Base-by-base conservation (phyloP, 1,140 invertebrate species). In the Magallana angulata region DNA sequence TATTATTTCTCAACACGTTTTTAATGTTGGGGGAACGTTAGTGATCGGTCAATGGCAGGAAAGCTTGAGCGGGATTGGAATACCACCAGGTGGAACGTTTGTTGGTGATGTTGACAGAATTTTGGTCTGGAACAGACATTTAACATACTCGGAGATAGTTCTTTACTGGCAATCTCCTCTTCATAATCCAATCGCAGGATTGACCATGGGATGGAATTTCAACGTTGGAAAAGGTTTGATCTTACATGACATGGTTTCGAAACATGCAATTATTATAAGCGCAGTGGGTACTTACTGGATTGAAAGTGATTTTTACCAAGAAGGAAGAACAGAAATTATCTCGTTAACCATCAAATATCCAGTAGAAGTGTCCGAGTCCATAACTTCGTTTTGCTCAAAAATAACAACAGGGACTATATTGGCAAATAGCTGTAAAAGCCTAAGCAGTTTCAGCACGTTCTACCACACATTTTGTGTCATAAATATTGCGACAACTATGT, bases 41-140 rank as follows among this genome's bases (percentile, higher is more conserved):
- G 89, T 86, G 59, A 80, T 91, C 6, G 91, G 90, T 14, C 36
- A 80, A 3, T 91, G 91, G 91, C 87, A 89, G 68, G 76, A 84
- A 18, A 71, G 89, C 18, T 24, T 88, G 7, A 82, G 48, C 18
- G 84, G 36, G 12, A 81, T 48, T n/a, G 86, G 85, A 30, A 36
- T 57, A 36, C 57, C 68, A 62, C 82, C 86, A 60, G 85, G 57
- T 76, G 87, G 88, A 68, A 80, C 14, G 14, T 88, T 88, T 56
- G 30, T 86, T 30, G 90, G 89, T 8, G 36, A 57, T 16, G 81
- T 91, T 68, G 86, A 91, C 11, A 84, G 86, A 57, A 12, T 90
- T 4, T 82, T 85, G 5, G 85, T 91, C 4, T 91, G 88, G 87
- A 87, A 84, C 16, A 64, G 60, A 83, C 85, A n/a, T 30, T 71